Conservation (phyloP, 2,113 vertebrate species). For the Lichenostomus cassidix region DNA sequence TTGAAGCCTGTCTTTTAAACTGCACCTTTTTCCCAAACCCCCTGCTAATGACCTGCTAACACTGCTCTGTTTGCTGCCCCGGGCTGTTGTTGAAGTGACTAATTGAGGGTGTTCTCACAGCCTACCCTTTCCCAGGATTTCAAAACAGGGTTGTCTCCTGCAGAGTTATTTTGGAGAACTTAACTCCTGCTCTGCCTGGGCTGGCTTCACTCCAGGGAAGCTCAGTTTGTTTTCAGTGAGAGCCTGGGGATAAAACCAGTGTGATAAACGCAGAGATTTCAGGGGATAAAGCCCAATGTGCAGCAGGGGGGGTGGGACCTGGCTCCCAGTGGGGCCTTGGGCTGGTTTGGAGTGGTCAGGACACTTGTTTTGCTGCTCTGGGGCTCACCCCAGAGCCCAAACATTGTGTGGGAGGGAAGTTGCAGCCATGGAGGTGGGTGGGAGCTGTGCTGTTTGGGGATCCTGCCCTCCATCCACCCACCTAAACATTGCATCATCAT, state of each 20-base stretch:
- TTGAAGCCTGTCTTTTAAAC: slow-evolving; percentile 72
- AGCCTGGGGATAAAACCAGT: background rate
- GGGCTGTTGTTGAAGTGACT: background rate
- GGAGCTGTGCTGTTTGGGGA: background rate
- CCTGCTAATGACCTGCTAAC: background rate
- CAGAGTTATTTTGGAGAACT: background rate
- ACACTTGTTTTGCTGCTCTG: background rate
- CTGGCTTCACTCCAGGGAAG: background rate
- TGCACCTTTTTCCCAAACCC: slow-evolving; percentile 29
- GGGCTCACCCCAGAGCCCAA: background rate
- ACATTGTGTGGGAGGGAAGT: background rate
- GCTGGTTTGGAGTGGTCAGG: background rate
- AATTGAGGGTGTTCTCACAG: background rate
- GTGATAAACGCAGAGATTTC: background rate
- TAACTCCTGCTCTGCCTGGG: background rate
- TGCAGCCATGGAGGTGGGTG: background rate
- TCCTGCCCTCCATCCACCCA: background rate
- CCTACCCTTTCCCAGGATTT: background rate
- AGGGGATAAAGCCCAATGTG: background rate
- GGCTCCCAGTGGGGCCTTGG: background rate
- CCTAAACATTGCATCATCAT: background rate
- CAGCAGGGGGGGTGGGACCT: background rate
- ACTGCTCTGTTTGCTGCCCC: background rate
- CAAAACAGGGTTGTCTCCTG: background rate
- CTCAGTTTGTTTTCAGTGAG: background rate